Conservation (phyloP, 1,140 invertebrate species). For the Cardiocondyla obscurior region DNA sequence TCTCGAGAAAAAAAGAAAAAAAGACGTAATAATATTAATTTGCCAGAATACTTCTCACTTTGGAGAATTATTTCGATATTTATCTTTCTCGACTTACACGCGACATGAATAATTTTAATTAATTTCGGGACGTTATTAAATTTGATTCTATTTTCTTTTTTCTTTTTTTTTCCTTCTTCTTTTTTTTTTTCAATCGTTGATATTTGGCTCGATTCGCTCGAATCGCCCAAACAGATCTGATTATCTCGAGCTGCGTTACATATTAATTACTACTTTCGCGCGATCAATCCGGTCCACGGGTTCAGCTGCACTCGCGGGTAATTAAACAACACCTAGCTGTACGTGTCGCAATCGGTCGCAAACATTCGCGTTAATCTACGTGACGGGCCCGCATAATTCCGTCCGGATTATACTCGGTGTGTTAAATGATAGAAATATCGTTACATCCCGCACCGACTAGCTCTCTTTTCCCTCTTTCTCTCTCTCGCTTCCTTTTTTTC, state of each 20-base stretch:
- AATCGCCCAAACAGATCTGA: background rate
- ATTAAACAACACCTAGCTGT: constrained; percentile 42
- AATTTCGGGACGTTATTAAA: too few species aligned
- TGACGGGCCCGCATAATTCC: constrained; percentile 43
- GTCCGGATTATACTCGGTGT: constrained; percentile 35
- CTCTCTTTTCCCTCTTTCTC: background rate
- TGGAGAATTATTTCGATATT: too few species aligned
- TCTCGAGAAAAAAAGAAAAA: too few species aligned
- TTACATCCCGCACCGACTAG: background rate
- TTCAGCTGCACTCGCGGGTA: constrained; percentile 5
- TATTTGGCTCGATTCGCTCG: background rate
- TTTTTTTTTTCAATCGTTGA: constrained; percentile 11
- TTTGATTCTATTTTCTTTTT: too few species aligned
- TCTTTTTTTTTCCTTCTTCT: too few species aligned
- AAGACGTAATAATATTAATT: too few species aligned
- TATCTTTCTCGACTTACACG: too few species aligned
- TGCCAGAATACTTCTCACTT: too few species aligned
- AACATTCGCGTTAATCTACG: constrained; percentile 46
- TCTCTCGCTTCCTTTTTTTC: constrained; percentile 43
- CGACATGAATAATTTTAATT: too few species aligned
- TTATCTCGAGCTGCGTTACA: constrained; percentile 16
- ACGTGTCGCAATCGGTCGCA: constrained; percentile 24
- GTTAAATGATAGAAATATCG: constrained; percentile 53
- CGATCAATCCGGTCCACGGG: background rate
- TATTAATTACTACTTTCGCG: constrained; percentile 17